Base-by-base conservation (phyloP, 2,113 vertebrate species). In the zebrafish (Danio rerio) region DNA sequence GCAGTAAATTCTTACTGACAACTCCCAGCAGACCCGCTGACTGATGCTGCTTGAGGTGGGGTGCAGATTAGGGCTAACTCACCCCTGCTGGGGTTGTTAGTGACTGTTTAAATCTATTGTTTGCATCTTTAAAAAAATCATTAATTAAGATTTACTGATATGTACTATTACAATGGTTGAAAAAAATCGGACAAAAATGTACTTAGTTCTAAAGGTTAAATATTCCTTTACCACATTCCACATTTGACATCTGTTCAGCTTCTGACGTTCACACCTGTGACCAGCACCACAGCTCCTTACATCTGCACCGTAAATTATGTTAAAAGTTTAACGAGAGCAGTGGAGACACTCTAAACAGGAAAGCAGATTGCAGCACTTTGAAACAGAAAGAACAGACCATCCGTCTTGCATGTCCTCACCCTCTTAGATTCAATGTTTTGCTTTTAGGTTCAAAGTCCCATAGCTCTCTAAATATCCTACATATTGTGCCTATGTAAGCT, bases 181-280 rank as follows among this genome's bases (percentile, higher is more conserved):
- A n/a, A n/a, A n/a, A n/a, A n/a, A n/a, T 31, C 31, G 1, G 31
- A 31, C 31, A 31, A 31, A 42, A 63, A 16, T 42, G 0, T 15
- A 63, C 61, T 40, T 62, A 31, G 31, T 49, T 65, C 15, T 16
- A 63, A 40, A 21, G 74, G 12, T 62, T 47, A 77, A 20, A 63
- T 47, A 63, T 47, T 18, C 5, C 43, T 47, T 40, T 6, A 42
- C 5, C 7, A 16, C 11, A 31, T 16, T 6, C 18, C 43, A 11
- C 58, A 56, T 43, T 15, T 52, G 31, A 6, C 85, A 84, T 76
- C 47, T 80, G 80, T 76, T 84, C 62, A 8, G 42, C 62, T 84
- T 70, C 66, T 83, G 56, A 77, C 49, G 69, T 45, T 58, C 11
- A 80, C 80, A 81, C 80, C 69, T 80, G 71, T 75, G 47, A 71